Conservation (phyloP, 2,113 vertebrate genomes). For the Corvus hawaiiensis region DNA sequence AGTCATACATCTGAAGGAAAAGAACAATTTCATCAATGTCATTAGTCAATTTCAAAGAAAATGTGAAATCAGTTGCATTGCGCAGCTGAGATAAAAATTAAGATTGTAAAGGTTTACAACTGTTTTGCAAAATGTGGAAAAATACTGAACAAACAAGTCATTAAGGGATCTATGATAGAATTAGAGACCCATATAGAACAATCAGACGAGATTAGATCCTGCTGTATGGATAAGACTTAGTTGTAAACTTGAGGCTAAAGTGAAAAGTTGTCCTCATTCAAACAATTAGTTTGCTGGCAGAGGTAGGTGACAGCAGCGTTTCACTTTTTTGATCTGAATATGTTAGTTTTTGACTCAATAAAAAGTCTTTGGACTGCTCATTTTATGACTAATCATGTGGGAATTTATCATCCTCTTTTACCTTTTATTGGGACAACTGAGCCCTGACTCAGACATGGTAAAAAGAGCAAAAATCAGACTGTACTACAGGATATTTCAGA, state of each 20-base stretch:
- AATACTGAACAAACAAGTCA: background rate
- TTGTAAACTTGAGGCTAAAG: background rate
- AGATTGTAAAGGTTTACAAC: background rate
- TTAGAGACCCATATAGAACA: background rate
- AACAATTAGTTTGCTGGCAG: background rate
- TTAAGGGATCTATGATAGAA: background rate
- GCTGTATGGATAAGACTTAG: background rate
- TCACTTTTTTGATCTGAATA: background rate
- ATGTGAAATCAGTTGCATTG: rapidly evolving
- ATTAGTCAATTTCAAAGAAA: background rate
- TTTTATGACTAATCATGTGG: background rate
- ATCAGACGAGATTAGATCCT: background rate
- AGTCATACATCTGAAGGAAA: background rate
- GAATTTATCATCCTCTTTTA: background rate
- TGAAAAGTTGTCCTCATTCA: background rate
- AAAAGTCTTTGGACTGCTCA: background rate
- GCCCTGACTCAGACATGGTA: background rate
- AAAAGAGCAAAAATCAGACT: background rate
- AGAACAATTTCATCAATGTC: background rate
- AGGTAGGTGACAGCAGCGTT: background rate
- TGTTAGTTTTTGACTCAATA: background rate
- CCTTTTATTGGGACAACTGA: background rate
- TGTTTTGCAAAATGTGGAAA: background rate
- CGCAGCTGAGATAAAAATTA: background rate
- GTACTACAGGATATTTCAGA: background rate